These are phyloP conservation scores for Boloria selene DNA, from an alignment of 2,888 invertebrate genomes.

Conservation along the genomic window DNA sequence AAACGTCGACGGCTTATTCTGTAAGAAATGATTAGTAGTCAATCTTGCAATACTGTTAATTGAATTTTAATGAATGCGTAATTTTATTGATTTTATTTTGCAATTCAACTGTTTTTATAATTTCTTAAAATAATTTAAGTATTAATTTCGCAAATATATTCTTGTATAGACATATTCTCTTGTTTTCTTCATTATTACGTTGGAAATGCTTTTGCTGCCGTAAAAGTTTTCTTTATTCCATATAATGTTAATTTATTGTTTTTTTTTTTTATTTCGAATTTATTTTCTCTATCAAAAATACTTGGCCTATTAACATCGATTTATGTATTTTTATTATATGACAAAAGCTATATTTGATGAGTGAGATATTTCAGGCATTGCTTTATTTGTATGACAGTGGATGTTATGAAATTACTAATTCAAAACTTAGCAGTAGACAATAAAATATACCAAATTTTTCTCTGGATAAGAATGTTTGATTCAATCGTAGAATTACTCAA, in stretches of 20 bases:
- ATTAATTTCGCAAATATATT: conserved; percentile 16
- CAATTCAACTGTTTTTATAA: conserved; percentile 3
- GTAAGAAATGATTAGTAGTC: conserved; percentile 8
- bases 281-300: conserved; percentile 1
- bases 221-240: conserved; percentile 6
- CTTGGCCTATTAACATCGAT: conserved; percentile 13
- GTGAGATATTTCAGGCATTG: not conserved
- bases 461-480: conserved; percentile 15
- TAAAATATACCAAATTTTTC: conserved; percentile 12
- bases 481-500: conserved; percentile 14
- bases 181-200: conserved; percentile 10
- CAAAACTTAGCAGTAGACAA: conserved; percentile 17
- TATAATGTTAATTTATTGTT: not conserved
- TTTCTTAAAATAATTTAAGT: not conserved
- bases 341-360: conserved; percentile 2
- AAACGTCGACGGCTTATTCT: conserved; percentile 26
- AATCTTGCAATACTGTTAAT: conserved; percentile 7
- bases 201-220: not conserved
- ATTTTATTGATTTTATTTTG: conserved; percentile 16
- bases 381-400: not conserved
- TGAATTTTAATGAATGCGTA: conserved; percentile 5
- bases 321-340: conserved; percentile 19
- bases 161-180: conserved; percentile 15
- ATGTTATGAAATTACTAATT: conserved; percentile 5
- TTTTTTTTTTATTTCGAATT: conserved; percentile 1